A percentile compares a stretch with the other conserved stretches of the same genome.
Evolutionary conservation across 2,888 invertebrate genomes (phyloP).

Genomic region (Rhagonycha fulva): DNA sequence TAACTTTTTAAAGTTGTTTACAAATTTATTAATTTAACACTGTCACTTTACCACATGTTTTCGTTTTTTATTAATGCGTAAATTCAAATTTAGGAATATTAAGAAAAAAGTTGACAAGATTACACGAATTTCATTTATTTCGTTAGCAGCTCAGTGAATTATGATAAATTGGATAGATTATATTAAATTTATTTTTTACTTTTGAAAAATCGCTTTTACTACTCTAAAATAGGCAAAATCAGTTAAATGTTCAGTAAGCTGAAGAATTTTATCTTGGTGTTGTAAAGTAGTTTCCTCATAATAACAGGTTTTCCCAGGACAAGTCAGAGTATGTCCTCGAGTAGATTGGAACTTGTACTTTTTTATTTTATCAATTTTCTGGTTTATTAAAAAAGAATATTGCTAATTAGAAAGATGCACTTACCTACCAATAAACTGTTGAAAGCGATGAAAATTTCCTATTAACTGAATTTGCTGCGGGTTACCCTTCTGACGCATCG

Average conservation of each 20-base stretch:
- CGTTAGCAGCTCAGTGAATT: not conserved
- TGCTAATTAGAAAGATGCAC: not conserved
- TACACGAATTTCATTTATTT: not conserved
- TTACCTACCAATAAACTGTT: not conserved
- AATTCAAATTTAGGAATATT: not conserved
- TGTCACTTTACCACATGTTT: not conserved
- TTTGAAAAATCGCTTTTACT: not conserved
- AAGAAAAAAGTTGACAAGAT: not conserved
- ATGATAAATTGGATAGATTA: not conserved
- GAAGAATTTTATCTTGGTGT: not conserved
- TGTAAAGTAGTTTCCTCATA: not conserved
- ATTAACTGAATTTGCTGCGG: slow-evolving; percentile 27
- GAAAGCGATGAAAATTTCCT: not conserved
- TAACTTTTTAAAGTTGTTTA: not conserved
- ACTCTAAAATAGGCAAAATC: not conserved
- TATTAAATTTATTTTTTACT: not conserved
- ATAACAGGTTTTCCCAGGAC: not conserved
- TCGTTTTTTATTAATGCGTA: not conserved
- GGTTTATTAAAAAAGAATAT: not conserved
- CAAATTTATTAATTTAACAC: not conserved
- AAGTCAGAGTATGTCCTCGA: not conserved
- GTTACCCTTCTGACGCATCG: slow-evolving; percentile 34
- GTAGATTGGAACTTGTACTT: not conserved
- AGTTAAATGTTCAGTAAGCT: not conserved
- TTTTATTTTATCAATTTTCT: not conserved